phyloP scores from a whole-genome alignment of 2,797 vertebrate genomes.

The Gallinago solitaria region DNA sequence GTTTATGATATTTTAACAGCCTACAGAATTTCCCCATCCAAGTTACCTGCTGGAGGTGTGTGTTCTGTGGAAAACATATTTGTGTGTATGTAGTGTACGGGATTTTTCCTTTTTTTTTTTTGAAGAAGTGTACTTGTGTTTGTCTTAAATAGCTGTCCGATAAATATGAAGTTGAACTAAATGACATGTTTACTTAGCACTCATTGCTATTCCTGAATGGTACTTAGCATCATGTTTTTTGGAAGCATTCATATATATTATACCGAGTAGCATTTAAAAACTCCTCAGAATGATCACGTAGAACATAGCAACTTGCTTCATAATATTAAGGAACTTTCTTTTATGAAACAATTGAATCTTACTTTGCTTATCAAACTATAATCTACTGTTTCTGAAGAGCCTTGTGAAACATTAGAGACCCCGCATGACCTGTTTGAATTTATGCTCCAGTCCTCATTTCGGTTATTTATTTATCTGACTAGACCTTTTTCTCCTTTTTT shows the following conservation, averaged over 20 bases:
- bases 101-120: background rate
- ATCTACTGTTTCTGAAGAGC: background rate
- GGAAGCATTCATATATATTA: background rate
- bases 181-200: background rate
- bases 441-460: background rate
- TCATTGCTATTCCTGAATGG: background rate
- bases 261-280: background rate
- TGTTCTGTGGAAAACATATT: background rate
- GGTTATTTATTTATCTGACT: slow-evolving; percentile 35
- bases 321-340: background rate
- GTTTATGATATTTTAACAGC: slow-evolving; percentile 19
- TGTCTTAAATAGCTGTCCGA: background rate
- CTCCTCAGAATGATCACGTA: background rate
- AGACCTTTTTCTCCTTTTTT: background rate
- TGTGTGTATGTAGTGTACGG: background rate
- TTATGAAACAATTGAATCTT: background rate
- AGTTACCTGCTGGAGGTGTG: background rate
- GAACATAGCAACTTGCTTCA: background rate
- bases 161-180: background rate
- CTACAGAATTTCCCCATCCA: background rate
- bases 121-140: background rate
- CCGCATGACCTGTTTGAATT: background rate
- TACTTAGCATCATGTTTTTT: background rate
- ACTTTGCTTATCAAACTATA: background rate
- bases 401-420: background rate